Base-by-base conservation (phyloP, 2,113 vertebrate genomes). In the Crypturellus undulatus region DNA sequence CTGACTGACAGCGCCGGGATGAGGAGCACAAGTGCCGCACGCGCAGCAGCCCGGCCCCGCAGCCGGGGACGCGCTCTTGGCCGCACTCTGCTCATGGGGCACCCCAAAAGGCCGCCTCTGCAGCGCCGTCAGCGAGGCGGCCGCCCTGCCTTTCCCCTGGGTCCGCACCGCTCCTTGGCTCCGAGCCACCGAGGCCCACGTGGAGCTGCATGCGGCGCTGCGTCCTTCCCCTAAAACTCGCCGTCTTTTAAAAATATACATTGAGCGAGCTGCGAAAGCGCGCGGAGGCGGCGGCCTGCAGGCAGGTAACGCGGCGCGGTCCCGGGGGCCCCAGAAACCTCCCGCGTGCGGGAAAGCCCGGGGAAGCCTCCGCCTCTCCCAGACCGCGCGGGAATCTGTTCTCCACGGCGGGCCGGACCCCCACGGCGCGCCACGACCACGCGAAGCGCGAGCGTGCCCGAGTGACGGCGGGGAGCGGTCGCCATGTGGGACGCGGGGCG, bases 141-240 rank as follows among this genome's bases (percentile, higher is more conserved):
- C 8, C 0, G 2, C 13, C 15, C 8, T 0, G 0, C 6, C 40
- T 51, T 79, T 21, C 28, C 6, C 26, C 24, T 65, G 30, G 1
- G 0, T 38, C 86, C 54, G 40, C 77, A 78, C 11, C 2, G 0
- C 51, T 59, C 52, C 26, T 51, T 40, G 56, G n/a, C 70, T 24
- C 22, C 34, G 38, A 2, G 2, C 30, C 24, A 69, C 2, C 1
- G 26, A 60, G 80, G 15, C 43, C 69, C 84, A 45, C 1, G 1
- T 4, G 10, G 36, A 58, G 18, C 4, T 1, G 26, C 1, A 9
- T 10, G 5, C 6, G 60, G 17, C 4, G 6, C 2, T 3, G 43
- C 11, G 28, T 24, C 22, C 26, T 43, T 36, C 12, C 36, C 28
- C 15, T 56, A 56, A 13, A 28, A 4, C 0, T 2, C 15, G 59